These are phyloP conservation scores for Perca flavescens DNA, from an alignment of 2,113 vertebrate genomes.

Conservation along the genomic window DNA sequence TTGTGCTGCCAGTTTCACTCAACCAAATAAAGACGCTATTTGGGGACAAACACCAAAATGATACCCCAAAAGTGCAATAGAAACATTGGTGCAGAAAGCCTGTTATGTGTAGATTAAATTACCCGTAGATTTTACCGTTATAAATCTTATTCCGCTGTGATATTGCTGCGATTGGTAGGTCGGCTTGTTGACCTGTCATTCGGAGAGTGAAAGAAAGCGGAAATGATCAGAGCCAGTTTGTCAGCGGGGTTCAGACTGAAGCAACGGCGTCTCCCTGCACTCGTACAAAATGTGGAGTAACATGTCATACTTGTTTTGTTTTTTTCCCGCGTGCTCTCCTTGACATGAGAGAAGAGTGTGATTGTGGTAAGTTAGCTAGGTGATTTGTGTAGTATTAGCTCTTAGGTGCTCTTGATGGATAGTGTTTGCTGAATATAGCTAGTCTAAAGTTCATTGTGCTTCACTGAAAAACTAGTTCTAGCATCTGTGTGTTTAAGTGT, in stretches of 20 bases:
- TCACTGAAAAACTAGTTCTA: not conserved
- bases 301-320: constrained; percentile 29
- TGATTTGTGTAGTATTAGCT: constrained; percentile 34
- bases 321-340: constrained; percentile 11
- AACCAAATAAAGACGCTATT: no score
- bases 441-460: constrained; percentile 12
- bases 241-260: constrained; percentile 12
- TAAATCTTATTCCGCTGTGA: constrained; percentile 46
- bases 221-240: constrained; percentile 56
- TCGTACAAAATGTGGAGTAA: constrained; percentile 38
- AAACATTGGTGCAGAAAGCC: not conserved
- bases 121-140: not conserved
- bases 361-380: constrained; percentile 62
- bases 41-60: not conserved
- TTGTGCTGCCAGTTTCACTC: not conserved
- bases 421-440: not conserved
- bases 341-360: constrained; percentile 41
- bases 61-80: not conserved
- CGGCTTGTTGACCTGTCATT: constrained; percentile 52
- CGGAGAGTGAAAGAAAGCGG: constrained; percentile 65
- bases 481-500: constrained; percentile 8
- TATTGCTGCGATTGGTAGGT: constrained; percentile 28
- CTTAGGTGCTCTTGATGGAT: not conserved
- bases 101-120: not conserved
- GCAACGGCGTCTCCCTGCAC: constrained; percentile 33